Base-by-base conservation (phyloP, 2,113 vertebrate genomes). In the Poeciliopsis occidentalis region DNA sequence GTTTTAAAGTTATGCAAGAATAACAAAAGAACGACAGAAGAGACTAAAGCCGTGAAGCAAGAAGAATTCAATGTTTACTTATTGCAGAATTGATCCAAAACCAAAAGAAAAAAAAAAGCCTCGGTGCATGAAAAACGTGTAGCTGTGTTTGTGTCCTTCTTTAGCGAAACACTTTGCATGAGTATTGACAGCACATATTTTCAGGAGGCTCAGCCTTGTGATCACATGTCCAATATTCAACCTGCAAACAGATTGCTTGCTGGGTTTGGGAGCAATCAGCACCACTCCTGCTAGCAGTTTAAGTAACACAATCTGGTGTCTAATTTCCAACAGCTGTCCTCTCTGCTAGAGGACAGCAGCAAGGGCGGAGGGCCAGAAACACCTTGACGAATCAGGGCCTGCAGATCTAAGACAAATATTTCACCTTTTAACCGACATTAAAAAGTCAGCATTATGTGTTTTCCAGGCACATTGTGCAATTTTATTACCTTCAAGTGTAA, bases 251-350 rank as follows among this genome's bases (percentile, higher is more conserved):
- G 91, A 92, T 87, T 92, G 93, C 89, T 82, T 64, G 81, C 87
- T 83, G 83, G 85, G 86, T 89, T 85, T 72, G 75, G 51, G 84
- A 90, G 89, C 76, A 86, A 93, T 92, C 89, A 92, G 90, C 90
- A 88, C 88, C 89, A 73, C 89, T 93, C 71, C 87, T 82, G 85
- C 86, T 86, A 79, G 76, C 73, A 71, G 85, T 92, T 87, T 94
- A 92, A 94, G 92, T 94, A 92, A 93, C 93, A 90, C 92, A 94
- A 92, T 94, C 92, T 95, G 94, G 91, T 87, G 90, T 92, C 92
- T 94, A 92, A 94, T 94, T 93, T 92, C 91, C 81, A 94, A 91
- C 94, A 94, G 94, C 91, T 94, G 94, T 93, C 91, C 85, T 69
- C 81, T 70, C 77, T 64, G 80, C 91, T 91, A 88, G 84, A 78